A percentile compares a stretch with the other conserved stretches of the same genome.
These are phyloP conservation scores for Trypoxylon attenuatum DNA, from an alignment of 2,888 invertebrate species.

Conservation along the genomic window DNA sequence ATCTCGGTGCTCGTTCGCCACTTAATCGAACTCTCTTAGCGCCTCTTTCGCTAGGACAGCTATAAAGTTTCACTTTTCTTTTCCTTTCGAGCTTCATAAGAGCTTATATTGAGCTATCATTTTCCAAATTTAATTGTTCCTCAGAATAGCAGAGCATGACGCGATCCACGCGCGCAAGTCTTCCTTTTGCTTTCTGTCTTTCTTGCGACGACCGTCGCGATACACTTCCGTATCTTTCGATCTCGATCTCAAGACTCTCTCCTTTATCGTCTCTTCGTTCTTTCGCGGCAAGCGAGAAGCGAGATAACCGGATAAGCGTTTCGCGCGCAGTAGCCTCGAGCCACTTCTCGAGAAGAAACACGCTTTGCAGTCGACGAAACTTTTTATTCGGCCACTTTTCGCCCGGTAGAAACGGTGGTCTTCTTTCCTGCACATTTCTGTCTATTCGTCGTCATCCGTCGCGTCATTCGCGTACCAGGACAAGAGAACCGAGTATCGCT, in stretches of 20 bases:
- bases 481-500: constrained; percentile 32
- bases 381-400: no score
- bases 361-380: no score
- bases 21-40: neutral
- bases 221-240: neutral
- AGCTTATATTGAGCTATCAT: no score
- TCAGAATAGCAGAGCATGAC: no score
- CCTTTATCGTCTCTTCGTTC: neutral
- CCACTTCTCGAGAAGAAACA: no score
- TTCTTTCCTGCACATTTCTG: neutral
- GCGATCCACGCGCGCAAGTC: no score
- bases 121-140: no score
- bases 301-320: neutral
- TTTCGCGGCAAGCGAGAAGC: neutral
- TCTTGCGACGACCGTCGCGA: no score
- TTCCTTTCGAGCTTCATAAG: neutral
- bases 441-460: constrained; percentile 2
- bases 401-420: no score
- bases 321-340: no score
- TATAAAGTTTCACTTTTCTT: neutral
- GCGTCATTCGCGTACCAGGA: constrained; percentile 17
- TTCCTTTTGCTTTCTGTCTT: no score
- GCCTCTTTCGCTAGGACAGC: neutral
- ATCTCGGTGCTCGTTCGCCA: neutral
- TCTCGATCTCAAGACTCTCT: neutral